Evolutionary conservation across 2,797 vertebrate genomes (phyloP).

Genomic region (Anisognathus igniventris): DNA sequence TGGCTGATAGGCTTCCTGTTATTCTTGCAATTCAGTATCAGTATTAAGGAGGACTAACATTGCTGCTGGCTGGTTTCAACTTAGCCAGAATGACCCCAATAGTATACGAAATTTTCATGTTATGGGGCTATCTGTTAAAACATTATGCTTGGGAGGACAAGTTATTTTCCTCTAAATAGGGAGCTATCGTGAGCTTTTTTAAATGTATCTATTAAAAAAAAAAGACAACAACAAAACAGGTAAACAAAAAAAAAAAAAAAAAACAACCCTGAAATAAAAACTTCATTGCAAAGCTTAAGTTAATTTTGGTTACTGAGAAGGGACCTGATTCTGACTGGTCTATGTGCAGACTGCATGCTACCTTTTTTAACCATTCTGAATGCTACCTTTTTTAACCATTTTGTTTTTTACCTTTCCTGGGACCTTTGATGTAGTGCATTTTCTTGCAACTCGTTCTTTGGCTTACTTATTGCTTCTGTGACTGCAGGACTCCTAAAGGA

Average conservation of each 20-base stretch:
- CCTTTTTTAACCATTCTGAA: neutral
- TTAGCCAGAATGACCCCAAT: neutral
- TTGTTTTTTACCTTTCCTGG: neutral
- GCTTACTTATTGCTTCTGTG: neutral
- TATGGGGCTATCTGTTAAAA: neutral
- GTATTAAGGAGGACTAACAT: neutral
- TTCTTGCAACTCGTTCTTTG: neutral
- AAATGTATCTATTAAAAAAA: neutral
- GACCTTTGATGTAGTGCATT: neutral
- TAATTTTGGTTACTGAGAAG: neutral
- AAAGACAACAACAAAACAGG: neutral
- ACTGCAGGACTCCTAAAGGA: neutral
- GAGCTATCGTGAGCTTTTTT: neutral
- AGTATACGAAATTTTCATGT: neutral
- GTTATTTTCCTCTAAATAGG: neutral
- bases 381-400: neutral
- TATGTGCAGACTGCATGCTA: neutral
- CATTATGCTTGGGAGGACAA: neutral
- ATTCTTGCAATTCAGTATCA: neutral
- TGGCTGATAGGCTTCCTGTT: slow-evolving; percentile 30
- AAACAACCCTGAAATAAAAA: neutral
- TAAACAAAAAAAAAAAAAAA: neutral
- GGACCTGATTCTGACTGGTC: neutral
- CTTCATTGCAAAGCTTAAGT: neutral
- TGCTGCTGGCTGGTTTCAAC: neutral